Base-by-base conservation (phyloP, 2,797 vertebrate species). In the Simalia tracyae region DNA sequence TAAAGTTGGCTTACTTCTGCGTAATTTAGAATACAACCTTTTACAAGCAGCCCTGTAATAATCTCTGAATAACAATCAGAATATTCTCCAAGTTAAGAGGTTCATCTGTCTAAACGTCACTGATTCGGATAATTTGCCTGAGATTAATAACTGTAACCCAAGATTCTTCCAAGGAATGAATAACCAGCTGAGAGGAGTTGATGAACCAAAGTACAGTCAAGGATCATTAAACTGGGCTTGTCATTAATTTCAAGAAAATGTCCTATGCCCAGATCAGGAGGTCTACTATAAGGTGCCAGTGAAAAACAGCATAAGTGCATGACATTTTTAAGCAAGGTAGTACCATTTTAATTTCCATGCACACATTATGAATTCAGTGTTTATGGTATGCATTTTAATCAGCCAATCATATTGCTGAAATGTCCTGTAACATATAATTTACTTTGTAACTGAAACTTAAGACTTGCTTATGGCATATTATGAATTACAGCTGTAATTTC, bases 201-300 rank as follows among this genome's bases (percentile, higher is more conserved):
- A 96, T 95, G 94, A 93, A 93, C 96, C 72, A 96, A 95, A 96
- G 95, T 94, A 91, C 91, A 94, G 93, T 90, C 94, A 95, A 95
- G 95, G 95, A 95, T 94, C 94, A 96, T 97, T 97, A 97, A 96
- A 95, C 95, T 93, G 94, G 94, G 60, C 89, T 96, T 93, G 94
- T 93, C 93, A 96, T 97, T 95, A 96, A 96, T 93, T 94, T 91
- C 92, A 92, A 94, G 91, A 95, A 97, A 97, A 94, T 76, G 85
- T 93, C 92, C 96, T 90, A 31, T 86, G 87, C 90, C 5, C 46
- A 90, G 92, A 90, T 96, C 84, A 0, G 94, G 95, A 97, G 92
- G 84, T 76, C 93, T 96, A 90, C 92, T 93, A 96, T 92, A 96
- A 97, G 89, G 89, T 93, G 86, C 90, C 94, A 95, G 91, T 92